Evolutionary conservation across 2,113 vertebrate genomes (phyloP).

Genomic region (Spermophilus dauricus): DNA sequence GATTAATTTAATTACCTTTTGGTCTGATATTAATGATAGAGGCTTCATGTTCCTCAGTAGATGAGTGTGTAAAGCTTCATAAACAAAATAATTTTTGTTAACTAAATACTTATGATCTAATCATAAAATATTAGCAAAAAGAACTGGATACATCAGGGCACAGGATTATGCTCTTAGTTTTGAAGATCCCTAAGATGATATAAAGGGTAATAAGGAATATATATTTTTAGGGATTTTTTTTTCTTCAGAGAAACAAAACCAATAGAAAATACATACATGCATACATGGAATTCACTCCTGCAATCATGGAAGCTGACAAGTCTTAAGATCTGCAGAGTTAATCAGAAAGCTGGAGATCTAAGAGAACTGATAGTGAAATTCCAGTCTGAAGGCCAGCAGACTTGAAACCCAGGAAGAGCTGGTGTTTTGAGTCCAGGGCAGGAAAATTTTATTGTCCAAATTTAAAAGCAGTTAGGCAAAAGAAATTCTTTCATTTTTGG

Average conservation of each 20-base stretch:
- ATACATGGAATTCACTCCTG: neutral
- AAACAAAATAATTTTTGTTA: slow-evolving; percentile 46
- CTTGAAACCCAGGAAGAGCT: slow-evolving; percentile 13
- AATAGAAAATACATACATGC: neutral
- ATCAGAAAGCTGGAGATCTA: neutral
- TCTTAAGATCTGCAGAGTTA: neutral
- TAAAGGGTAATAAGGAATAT: neutral
- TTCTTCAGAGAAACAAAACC: slow-evolving; percentile 23
- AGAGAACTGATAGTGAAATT: neutral
- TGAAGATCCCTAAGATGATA: neutral
- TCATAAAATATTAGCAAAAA: slow-evolving; percentile 16
- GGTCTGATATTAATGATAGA: neutral
- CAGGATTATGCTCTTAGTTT: neutral
- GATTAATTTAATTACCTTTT: neutral
- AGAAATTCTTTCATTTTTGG: neutral
- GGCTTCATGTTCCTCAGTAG: neutral
- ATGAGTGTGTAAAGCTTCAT: neutral
- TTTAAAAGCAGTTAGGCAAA: neutral
- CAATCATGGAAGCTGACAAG: neutral
- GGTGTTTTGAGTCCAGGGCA: neutral
- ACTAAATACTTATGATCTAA: neutral
- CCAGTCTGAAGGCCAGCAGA: neutral
- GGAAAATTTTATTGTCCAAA: neutral
- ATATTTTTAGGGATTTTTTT: neutral
- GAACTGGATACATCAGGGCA: neutral